These are phyloP conservation scores for Phoeniculus purpureus DNA, from an alignment of 2,797 vertebrate genomes.

Conservation along the genomic window DNA sequence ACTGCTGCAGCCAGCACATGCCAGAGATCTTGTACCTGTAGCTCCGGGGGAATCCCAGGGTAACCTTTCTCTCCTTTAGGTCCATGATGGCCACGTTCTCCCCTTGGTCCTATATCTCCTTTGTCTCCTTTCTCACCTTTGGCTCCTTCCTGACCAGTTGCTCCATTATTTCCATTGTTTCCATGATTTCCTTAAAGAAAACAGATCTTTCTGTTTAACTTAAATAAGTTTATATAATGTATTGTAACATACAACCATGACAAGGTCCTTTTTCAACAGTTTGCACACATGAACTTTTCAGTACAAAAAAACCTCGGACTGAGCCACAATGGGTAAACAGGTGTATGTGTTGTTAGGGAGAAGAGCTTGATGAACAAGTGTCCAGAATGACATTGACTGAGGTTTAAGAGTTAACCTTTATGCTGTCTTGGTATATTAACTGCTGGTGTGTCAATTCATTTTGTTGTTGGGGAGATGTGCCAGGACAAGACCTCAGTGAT, in stretches of 20 bases:
- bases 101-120: constrained; percentile 81
- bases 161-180: constrained; percentile 86
- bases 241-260: neutral
- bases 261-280: neutral
- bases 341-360: neutral
- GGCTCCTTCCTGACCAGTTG: constrained; percentile 80
- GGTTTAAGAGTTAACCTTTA: neutral
- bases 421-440: neutral
- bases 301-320: neutral
- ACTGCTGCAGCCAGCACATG: neutral
- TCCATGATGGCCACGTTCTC: constrained; percentile 81
- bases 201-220: neutral
- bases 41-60: constrained; percentile 81
- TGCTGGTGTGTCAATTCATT: neutral
- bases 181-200: constrained; percentile 81
- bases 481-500: neutral
- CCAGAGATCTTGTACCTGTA: constrained; percentile 76
- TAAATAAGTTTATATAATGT: neutral
- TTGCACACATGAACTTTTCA: neutral
- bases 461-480: neutral
- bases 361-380: neutral
- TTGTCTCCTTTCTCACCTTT: constrained; percentile 86
- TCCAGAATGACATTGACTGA: neutral
- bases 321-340: neutral
- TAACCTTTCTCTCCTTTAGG: constrained; percentile 84